Base-by-base conservation (phyloP, 1,140 invertebrate genomes). In the Oedothorax gibbosus region DNA sequence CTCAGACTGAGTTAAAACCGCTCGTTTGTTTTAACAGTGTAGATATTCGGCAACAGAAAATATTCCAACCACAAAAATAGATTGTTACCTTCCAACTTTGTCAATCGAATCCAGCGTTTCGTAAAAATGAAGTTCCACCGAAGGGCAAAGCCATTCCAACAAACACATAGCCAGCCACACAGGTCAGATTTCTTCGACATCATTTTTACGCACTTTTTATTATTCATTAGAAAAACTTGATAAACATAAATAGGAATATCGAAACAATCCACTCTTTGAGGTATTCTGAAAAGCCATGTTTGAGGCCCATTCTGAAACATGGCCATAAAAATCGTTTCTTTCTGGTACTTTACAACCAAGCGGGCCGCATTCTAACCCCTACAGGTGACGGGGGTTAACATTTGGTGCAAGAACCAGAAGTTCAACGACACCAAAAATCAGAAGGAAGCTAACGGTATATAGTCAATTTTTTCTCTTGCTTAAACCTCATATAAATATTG, bases 391-490 rank as follows among this genome's bases (percentile, higher is more conserved):
- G 14, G 54, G 78, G 78, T 66, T 81, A 68, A 21, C 35, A 66
- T 20, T 79, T 68, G 35, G 60, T 50, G 35, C 50, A n/a, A 51
- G 77, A 18, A 71, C 14, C 18, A 64, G 72, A 65, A 82, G 80
- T 82, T 82, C 80, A 73, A 72, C 69, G 80, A 82, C 80, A 65
- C 53, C 18, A 35, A 12, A 54, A 50, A 66, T 60, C 56, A 62
- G 57, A 64, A 82, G 80, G 80, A 82, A 82, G 80, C 53, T 82
- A 82, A 82, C 80, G 80, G 80, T 82, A 20, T 82, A 20, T 21
- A 49, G 51, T 18, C 18, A 35, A 65, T 79, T 79, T 79, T 68
- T 79, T 68, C 35, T 35, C 35, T 35, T 35, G 35, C 35, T 35
- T 20, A 66, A 68, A 66, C 53, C 77, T 75, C 21, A 35, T 79